Evolutionary conservation across 2,113 vertebrate species (phyloP).

Genomic region (Mormyrus iriodes): DNA sequence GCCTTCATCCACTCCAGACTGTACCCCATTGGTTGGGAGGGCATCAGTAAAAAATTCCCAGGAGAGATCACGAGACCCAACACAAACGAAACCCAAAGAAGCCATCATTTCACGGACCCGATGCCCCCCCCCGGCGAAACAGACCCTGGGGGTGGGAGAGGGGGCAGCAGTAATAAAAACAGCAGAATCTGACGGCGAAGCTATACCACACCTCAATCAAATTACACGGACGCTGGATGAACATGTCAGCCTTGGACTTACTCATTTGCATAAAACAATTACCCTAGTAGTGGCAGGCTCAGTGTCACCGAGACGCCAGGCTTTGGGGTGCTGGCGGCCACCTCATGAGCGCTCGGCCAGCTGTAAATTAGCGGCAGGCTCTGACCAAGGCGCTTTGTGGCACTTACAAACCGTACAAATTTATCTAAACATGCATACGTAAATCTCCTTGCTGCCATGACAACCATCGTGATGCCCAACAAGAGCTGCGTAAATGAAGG

Average conservation of each 20-base stretch:
- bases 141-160: slow-evolving; percentile 26
- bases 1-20: neutral
- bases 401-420: slow-evolving; percentile 86
- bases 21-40: neutral
- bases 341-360: slow-evolving; percentile 75
- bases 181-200: slow-evolving; percentile 34
- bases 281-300: slow-evolving; percentile 69
- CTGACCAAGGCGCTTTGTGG: slow-evolving; percentile 78
- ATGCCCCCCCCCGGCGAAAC: neutral
- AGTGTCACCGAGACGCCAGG: slow-evolving; percentile 87
- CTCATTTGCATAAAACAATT: slow-evolving; percentile 89
- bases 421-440: slow-evolving; percentile 93
- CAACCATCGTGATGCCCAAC: slow-evolving; percentile 88
- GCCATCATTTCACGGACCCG: neutral
- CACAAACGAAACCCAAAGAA: neutral
- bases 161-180: slow-evolving; percentile 41
- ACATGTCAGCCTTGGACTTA: slow-evolving; percentile 63
- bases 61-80: neutral
- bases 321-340: slow-evolving; percentile 75
- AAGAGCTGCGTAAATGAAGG: slow-evolving; percentile 23
- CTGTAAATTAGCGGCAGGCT: slow-evolving; percentile 89
- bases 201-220: slow-evolving; percentile 51
- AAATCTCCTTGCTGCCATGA: slow-evolving; percentile 83
- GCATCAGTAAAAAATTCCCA: neutral
- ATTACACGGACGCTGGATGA: slow-evolving; percentile 53